Evolutionary conservation across 2,888 invertebrate genomes (phyloP).

Genomic region (Dinocampus coccinellae): DNA sequence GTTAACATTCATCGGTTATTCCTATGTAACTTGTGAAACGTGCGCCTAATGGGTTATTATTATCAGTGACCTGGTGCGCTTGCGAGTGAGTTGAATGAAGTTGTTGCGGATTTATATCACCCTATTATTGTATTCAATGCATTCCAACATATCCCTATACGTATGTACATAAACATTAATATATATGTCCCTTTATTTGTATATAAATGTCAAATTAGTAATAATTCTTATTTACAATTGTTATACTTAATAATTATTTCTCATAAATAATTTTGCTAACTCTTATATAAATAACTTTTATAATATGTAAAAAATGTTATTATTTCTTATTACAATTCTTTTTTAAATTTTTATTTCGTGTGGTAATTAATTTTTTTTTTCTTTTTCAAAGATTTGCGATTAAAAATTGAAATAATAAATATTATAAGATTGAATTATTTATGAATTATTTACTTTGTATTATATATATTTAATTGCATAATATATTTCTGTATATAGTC

Average conservation of each 20-base stretch:
- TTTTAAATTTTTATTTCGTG: too few relatives aligned
- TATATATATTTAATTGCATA: not conserved
- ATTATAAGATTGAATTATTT: too few relatives aligned
- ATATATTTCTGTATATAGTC: too few relatives aligned
- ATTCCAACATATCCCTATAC: not conserved
- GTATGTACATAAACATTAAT: not conserved
- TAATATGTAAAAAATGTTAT: too few relatives aligned
- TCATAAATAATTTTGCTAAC: not conserved
- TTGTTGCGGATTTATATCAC: constrained; percentile 51
- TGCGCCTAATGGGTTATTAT: constrained; percentile 59
- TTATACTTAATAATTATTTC: not conserved
- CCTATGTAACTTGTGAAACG: constrained; percentile 52
- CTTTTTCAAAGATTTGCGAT: too few relatives aligned
- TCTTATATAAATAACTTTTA: not conserved
- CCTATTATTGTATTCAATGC: constrained; percentile 7
- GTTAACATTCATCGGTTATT: constrained; percentile 53
- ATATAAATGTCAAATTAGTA: not conserved
- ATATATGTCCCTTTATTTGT: not conserved
- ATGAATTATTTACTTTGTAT: too few relatives aligned
- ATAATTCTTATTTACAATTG: not conserved
- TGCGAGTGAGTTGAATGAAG: constrained; percentile 54
- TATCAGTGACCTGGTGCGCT: constrained; percentile 47
- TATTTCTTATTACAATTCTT: too few relatives aligned
- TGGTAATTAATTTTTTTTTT: too few relatives aligned
- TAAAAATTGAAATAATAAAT: too few relatives aligned